These are phyloP conservation scores for Sanderia malayensis DNA, from an alignment of 30 jellyfish, hydroid and myxozoan species.

Conservation along the genomic window DNA sequence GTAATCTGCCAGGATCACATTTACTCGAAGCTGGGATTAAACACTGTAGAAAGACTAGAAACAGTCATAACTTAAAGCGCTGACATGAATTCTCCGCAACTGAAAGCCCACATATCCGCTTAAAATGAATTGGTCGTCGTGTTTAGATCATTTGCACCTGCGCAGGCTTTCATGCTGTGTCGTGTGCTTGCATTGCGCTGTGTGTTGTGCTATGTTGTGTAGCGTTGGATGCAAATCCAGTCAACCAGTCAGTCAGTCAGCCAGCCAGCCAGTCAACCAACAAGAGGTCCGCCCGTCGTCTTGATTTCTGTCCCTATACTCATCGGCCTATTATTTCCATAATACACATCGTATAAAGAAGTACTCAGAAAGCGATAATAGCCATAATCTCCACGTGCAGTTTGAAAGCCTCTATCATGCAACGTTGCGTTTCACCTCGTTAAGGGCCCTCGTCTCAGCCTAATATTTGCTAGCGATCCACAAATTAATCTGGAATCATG, in stretches of 20 bases:
- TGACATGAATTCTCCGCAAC: slow-evolving; percentile 25
- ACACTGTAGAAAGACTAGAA: slow-evolving; percentile 11
- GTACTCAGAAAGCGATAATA: slow-evolving; percentile 71
- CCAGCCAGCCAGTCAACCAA: too few species aligned
- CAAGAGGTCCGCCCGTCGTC: too few species aligned
- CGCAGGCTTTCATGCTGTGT: too few species aligned
- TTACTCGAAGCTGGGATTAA: slow-evolving; percentile 21
- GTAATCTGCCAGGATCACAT: slow-evolving; percentile 26
- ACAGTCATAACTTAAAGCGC: slow-evolving; percentile 15
- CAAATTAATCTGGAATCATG: slow-evolving; percentile 80
- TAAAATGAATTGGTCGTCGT: background rate
- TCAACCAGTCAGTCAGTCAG: too few species aligned
- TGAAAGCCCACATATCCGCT: slow-evolving; percentile 10
- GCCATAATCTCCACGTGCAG: slow-evolving; percentile 73
- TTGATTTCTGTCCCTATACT: too few species aligned
- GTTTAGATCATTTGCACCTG: slow-evolving; percentile 15
- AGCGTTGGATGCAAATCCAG: too few species aligned
- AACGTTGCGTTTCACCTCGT: slow-evolving; percentile 78
- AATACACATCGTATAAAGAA: slow-evolving; percentile 33
- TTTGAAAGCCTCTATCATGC: slow-evolving; percentile 67
- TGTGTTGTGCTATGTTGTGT: background rate
- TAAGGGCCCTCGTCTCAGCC: slow-evolving; percentile 65
- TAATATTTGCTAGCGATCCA: slow-evolving; percentile 71
- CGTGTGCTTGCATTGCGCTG: too few species aligned
- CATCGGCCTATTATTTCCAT: too few species aligned